Percentiles rank a stretch among this genome's conserved stretches.
phyloP scores from a whole-genome alignment of 2,888 invertebrate species.

The Nemoura dubitans region DNA sequence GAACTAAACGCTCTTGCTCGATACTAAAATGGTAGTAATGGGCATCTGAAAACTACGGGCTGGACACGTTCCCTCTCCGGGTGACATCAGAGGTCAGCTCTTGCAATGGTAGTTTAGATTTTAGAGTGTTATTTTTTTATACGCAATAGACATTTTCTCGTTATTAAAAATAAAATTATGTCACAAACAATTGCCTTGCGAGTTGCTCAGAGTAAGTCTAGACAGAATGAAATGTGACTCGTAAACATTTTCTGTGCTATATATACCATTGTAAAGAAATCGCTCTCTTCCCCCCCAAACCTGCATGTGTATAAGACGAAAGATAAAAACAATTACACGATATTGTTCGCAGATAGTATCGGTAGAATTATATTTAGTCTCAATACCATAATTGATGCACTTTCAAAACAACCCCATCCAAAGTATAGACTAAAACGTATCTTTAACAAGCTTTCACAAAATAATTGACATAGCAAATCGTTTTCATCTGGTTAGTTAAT shows the following conservation, averaged over 20 bases:
- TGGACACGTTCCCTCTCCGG: background rate
- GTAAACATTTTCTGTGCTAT: background rate
- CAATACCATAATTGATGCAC: background rate
- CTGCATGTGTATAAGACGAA: no score
- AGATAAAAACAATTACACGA: background rate
- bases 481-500: conserved; percentile 22
- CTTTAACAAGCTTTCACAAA: background rate
- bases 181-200: background rate
- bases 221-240: background rate
- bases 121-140: background rate
- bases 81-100: background rate
- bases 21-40: background rate
- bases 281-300: no score
- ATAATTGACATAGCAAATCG: conserved; percentile 21
- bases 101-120: background rate
- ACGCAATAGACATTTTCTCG: background rate
- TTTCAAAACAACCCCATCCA: background rate
- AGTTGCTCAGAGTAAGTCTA: background rate
- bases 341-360: background rate
- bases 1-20: background rate
- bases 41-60: background rate
- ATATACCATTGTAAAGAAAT: no score
- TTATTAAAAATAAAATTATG: background rate
- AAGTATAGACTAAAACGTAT: background rate
- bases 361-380: background rate